phyloP scores from a whole-genome alignment of 2,797 vertebrate species.

The Morus bassanus region DNA sequence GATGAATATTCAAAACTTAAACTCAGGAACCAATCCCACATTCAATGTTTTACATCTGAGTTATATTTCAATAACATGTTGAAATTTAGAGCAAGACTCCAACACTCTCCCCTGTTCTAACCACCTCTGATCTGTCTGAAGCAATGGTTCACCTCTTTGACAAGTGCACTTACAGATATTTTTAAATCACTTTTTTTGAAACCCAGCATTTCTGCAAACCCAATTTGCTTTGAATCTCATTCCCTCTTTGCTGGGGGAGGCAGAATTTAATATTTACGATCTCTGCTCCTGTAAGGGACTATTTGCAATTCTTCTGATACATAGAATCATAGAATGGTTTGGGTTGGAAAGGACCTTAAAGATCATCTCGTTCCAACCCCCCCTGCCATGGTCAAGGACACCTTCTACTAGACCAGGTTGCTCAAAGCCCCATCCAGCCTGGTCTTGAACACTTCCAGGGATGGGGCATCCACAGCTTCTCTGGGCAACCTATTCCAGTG shows the following conservation, averaged over 20 bases:
- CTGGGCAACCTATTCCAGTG: too few species aligned
- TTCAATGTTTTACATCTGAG: neutral
- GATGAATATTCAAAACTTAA: neutral
- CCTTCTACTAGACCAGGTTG: neutral
- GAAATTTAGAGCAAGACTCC: neutral
- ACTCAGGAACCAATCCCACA: neutral
- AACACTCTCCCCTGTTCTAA: neutral
- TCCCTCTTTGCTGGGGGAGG: neutral
- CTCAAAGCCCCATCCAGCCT: neutral
- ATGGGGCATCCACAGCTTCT: neutral
- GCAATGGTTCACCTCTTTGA: conserved; percentile 14
- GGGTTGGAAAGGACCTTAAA: neutral
- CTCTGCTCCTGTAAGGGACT: neutral
- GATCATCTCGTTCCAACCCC: neutral
- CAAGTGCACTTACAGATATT: neutral
- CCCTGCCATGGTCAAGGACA: too few species aligned
- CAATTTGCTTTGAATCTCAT: conserved; percentile 13
- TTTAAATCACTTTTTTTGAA: conserved; percentile 42
- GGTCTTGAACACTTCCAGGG: neutral
- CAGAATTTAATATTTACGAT: conserved; percentile 51
- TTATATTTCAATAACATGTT: neutral
- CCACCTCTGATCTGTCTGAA: conserved; percentile 7
- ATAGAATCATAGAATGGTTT: neutral
- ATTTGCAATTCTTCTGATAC: conserved; percentile 44
- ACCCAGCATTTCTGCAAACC: conserved; percentile 24